Evolutionary conservation across 2,888 invertebrate genomes (phyloP), one percentile per base, ranked within the genome.

Genomic region (Kuschelorhynchus macadamiae): DNA sequence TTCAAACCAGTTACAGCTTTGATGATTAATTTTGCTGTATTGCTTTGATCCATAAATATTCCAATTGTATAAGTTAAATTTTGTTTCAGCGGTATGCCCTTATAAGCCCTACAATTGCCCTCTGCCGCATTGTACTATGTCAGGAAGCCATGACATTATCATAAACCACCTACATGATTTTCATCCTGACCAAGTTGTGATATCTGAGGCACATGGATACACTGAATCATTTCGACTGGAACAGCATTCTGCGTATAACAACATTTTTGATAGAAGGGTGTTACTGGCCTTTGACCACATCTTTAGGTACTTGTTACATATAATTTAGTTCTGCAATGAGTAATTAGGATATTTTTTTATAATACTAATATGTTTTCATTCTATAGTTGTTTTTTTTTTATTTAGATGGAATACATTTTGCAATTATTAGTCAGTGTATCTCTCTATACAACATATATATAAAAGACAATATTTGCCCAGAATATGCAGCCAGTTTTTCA

Each of bases 61-160:
- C n/a, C n/a, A n/a, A n/a, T n/a, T n/a, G n/a, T n/a, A n/a, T n/a
- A n/a, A n/a, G n/a, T n/a, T n/a, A n/a, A n/a, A n/a, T 73, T 44
- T 62, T 50, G 32, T 68, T 61, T 17, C 32, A 71, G 71, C 53
- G 46, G 53, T 66, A 16, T 81, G 81, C 62, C 56, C 71, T 1
- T 78, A 75, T 44, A 78, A 76, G 56, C 79, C 79, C 0, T 77
- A 76, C 59, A 73, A 67, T 33, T 81, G 81, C 39, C 81, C 81
- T 1, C 72, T 80, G 30, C 60, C 72, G 8, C 74, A 71, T 20
- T 76, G 76, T 47, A 67, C 67, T 3, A 72, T 75, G 32, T 72
- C 68, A 47, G 78, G 78, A 14, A 76, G 73, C 63, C 72, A 74
- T 14, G 71, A 74, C 11, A 20, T 56, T 1, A 73, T 77, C 8